phyloP scores from a whole-genome alignment of 2,888 invertebrate genomes.

The Pantelozetes paolii region DNA sequence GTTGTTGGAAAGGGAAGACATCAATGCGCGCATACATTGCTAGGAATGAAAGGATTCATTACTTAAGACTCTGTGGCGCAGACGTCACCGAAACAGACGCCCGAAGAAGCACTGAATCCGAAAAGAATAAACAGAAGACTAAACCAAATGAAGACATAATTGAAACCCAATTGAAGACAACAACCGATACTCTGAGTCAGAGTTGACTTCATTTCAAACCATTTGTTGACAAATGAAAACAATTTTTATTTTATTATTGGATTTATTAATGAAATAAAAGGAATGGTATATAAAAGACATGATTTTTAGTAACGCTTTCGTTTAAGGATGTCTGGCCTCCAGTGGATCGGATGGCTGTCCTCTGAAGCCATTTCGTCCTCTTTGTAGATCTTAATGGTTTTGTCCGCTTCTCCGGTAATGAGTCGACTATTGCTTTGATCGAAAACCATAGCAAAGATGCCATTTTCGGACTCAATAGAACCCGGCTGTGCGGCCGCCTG shows the following conservation, averaged over 20 bases:
- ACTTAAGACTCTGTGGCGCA: conserved; percentile 74
- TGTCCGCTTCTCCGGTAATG: conserved; percentile 96
- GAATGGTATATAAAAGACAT: neutral
- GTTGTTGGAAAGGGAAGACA: conserved; percentile 86
- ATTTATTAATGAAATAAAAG: neutral
- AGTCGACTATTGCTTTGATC: conserved; percentile 91
- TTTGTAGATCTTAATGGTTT: conserved; percentile 97
- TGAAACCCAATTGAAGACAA: neutral
- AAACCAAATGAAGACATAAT: neutral
- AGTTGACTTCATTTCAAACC: neutral
- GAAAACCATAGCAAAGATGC: conserved; percentile 91
- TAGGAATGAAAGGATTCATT: conserved; percentile 76
- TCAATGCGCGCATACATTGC: conserved; percentile 84
- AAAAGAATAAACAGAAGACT: neutral
- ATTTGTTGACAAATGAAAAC: neutral
- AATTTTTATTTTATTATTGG: neutral
- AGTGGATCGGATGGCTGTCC: conserved; percentile 87
- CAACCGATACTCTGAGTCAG: neutral
- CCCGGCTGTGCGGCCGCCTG: conserved; percentile 94
- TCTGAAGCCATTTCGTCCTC: conserved; percentile 81
- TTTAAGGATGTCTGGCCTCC: conserved; percentile 94
- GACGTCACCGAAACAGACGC: conserved; percentile 55
- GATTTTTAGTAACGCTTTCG: conserved; percentile 69
- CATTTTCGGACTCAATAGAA: conserved; percentile 98
- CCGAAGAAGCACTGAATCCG: conserved; percentile 17